Conservation (phyloP, 2,113 vertebrate genomes). For the Hippocampus guttulatus region DNA sequence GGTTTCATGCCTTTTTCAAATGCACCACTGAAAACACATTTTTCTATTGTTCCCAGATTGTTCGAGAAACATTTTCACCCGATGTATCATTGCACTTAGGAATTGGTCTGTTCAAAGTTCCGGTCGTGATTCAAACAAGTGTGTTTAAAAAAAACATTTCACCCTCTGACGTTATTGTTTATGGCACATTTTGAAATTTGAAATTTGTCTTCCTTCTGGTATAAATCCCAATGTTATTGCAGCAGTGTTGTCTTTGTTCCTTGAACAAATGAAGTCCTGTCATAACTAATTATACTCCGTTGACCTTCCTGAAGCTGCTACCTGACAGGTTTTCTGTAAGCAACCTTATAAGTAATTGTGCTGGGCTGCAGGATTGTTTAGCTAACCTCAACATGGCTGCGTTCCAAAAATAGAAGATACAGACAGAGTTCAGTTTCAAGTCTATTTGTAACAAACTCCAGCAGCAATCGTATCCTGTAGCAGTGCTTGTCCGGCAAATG, state of each 20-base stretch:
- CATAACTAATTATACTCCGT: constrained; percentile 29
- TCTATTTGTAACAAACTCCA: constrained; percentile 25
- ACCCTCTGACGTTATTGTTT: not conserved
- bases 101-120: not conserved
- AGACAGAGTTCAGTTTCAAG: constrained; percentile 3
- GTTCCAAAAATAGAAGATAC: constrained; percentile 27
- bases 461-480: constrained; percentile 2
- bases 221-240: not conserved
- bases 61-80: not conserved
- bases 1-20: constrained; percentile 40
- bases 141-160: not conserved
- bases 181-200: not conserved
- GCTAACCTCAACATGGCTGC: constrained; percentile 17
- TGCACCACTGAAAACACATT: constrained; percentile 40
- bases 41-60: not conserved
- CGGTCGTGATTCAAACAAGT: not conserved
- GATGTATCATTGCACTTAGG: not conserved
- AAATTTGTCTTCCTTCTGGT: not conserved
- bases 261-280: constrained; percentile 5
- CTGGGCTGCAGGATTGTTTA: constrained; percentile 18
- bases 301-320: constrained; percentile 20
- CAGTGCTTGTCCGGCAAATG: constrained; percentile 6
- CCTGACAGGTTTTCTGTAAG: constrained; percentile 15
- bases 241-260: not conserved
- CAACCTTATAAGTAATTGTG: constrained; percentile 18